Evolutionary conservation across 2,113 vertebrate genomes (phyloP), one percentile per base, ranked within the genome.

Genomic region (Galeopterus variegatus): DNA sequence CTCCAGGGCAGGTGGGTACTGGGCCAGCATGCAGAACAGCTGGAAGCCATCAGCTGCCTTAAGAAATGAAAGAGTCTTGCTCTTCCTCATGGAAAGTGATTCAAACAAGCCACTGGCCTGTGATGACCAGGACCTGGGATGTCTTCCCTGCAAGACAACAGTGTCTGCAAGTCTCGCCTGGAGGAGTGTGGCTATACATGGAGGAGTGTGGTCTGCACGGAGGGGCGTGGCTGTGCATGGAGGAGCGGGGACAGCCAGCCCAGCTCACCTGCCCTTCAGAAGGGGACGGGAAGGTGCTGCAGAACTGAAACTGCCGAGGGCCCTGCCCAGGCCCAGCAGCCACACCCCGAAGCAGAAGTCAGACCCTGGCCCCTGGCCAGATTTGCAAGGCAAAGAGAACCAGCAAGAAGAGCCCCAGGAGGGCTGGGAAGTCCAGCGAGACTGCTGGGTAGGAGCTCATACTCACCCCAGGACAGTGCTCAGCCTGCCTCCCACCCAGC

Each of bases 401-500:
- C 48, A 17, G 54, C 2, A 56, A 15, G 10, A 36, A 12, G 1
- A 58, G 77, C 62, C 45, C 52, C 41, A 11, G 41, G 9, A 41
- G 41, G 41, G 41, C 41, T 41, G 41, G 41, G 41, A 41, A 41
- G 41, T 41, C 41, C 41, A 41, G 41, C 41, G 4, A 41, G 41
- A 41, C 41, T 41, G 41, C 41, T 41, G 41, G 41, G 41, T 41
- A 41, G 41, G 41, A 3, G 41, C 41, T 41, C 41, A 41, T 41
- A 41, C 41, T 41, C 67, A 15, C 76, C 45, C 9, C 1, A 19
- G 1, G 33, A 28, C 3, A 2, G 14, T 0, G 0, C 36, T 73
- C 26, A 15, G 62, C 1, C 1, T 9, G 9, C 28, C 54, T 48
- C 50, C 26, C 3, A 3, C 81, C 26, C 1, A 21, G 52, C 41